A percentile compares a stretch with the other conserved stretches of the same genome.
Conservation (phyloP, 2,888 invertebrate species). For the Cataglyphis altisquamis region DNA sequence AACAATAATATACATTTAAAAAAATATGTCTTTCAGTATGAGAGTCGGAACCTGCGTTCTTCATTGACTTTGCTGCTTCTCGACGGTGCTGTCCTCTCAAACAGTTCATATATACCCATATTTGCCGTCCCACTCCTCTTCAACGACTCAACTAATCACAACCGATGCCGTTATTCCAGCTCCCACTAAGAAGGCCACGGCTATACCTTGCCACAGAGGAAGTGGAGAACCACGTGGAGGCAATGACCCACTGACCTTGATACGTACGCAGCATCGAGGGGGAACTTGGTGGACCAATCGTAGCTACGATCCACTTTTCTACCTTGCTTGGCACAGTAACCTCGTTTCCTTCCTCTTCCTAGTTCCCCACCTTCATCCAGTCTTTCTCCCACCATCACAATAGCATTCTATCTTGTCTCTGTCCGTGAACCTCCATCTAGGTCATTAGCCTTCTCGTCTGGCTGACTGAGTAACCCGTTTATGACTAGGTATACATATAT, state of each 20-base stretch:
- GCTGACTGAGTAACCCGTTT: constrained; percentile 64
- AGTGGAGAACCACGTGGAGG: constrained; percentile 74
- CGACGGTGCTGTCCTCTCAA: constrained; percentile 72
- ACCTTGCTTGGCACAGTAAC: constrained; percentile 73
- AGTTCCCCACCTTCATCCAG: constrained; percentile 70
- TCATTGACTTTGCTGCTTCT: constrained; percentile 46
- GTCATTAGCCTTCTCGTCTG: constrained; percentile 79
- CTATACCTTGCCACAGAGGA: constrained; percentile 32
- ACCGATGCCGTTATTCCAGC: constrained; percentile 80
- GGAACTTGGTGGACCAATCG: constrained; percentile 72
- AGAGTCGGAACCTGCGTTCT: background rate
- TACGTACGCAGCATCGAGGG: constrained; percentile 67
- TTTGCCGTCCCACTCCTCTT: constrained; percentile 58
- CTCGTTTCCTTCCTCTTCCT: constrained; percentile 77
- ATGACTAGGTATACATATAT: background rate
- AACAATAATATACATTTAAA: background rate
- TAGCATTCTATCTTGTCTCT: constrained; percentile 67
- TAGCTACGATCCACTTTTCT: constrained; percentile 61
- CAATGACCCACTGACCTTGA: constrained; percentile 84
- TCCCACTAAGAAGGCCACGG: constrained; percentile 51
- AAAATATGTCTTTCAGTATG: background rate
- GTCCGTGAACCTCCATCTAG: constrained; percentile 76
- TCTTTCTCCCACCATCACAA: constrained; percentile 66
- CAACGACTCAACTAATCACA: constrained; percentile 68
- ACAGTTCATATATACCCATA: constrained; percentile 66